A percentile compares a stretch with the other conserved stretches of the same genome.
Conservation (phyloP, 2,113 vertebrate genomes). For the Nyctereutes procyonoides region DNA sequence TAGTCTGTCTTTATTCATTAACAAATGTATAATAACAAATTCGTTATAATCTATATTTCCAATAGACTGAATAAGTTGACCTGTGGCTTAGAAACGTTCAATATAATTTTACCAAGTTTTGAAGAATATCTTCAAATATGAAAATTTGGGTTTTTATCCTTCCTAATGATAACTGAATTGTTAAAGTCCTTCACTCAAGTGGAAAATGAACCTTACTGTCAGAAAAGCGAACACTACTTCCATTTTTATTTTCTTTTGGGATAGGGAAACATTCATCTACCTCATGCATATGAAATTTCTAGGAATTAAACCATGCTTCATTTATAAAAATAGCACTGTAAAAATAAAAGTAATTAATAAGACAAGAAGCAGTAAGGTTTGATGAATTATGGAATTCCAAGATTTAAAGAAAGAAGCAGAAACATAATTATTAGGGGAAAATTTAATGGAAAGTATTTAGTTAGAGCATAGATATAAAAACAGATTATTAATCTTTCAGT, state of each 20-base stretch:
- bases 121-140: not conserved
- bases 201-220: not conserved
- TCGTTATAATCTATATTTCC: not conserved
- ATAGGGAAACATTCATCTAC: not conserved
- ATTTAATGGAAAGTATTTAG: not conserved
- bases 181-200: not conserved
- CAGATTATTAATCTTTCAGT: not conserved
- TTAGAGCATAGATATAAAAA: not conserved
- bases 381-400: not conserved
- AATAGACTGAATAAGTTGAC: not conserved
- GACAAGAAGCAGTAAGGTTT: not conserved
- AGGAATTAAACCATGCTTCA: not conserved
- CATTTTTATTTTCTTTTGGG: not conserved
- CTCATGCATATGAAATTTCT: not conserved
- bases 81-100: not conserved
- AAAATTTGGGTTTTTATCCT: not conserved
- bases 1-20: not conserved
- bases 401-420: not conserved
- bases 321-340: not conserved
- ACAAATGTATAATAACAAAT: not conserved
- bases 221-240: not conserved
- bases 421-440: not conserved
- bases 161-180: not conserved
- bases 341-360: not conserved
- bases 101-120: not conserved